Evolutionary conservation across 2,113 vertebrate species (phyloP), one percentile per base, ranked within the genome.

Genomic region (Macaca fascicularis): DNA sequence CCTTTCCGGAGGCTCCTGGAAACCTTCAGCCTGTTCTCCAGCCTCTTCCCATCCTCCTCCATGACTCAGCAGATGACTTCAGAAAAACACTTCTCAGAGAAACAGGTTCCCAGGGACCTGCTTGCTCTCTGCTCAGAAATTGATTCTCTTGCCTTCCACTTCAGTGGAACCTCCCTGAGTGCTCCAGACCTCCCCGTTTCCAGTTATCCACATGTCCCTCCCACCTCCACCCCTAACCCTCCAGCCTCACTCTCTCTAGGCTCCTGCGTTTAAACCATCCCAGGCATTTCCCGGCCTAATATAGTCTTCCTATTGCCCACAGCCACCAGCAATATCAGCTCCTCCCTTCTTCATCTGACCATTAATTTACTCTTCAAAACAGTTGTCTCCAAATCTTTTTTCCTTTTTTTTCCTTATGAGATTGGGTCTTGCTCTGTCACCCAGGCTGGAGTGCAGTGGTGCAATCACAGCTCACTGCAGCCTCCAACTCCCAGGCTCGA

Each of bases 21-120:
- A 76, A 86, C 67, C 67, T 69, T 48, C 86, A 83, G 74, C 52
- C 57, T 72, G 59, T 52, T 94, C 74, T 89, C 35, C 19, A 90
- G 74, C 91, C 89, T 97, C 91, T 25, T 81, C 91, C 96, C 80
- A 92, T 88, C 83, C 97, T 96, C 89, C 90, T 80, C 87, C 32
- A 20, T 98, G 98, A 98, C 97, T 98, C 98, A 98, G 97, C 98
- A 96, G 70, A 92, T 94, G 95, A 97, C 80, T 96, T 96, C 80
- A 96, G 83, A 64, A 27, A 64, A 64, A 64, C 61, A 40, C 72
- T 92, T 94, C 64, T 95, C 22, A 27, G 76, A 79, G 89, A 94
- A 67, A 13, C 38, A 93, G 92, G 20, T 93, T 95, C 92, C 75
- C 59, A 45, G 92, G 83, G 93, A 81, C 70, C 92, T 96, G 50